Evolutionary conservation across 2,888 invertebrate genomes (phyloP).

Genomic region (Oscheius sp.): DNA sequence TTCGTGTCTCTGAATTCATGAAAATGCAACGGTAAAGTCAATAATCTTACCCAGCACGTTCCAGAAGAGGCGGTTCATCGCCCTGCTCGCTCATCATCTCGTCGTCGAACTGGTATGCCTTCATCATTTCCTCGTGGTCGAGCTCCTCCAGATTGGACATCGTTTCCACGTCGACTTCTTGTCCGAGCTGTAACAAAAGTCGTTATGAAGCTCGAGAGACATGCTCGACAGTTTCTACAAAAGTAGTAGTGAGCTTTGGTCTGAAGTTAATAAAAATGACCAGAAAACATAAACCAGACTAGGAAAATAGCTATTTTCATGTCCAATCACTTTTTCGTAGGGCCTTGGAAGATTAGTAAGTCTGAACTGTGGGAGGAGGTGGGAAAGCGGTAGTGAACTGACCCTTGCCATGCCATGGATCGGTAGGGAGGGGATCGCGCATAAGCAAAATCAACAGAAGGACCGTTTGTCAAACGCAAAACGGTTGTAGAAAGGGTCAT

Average conservation of each 20-base stretch:
- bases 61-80: slow-evolving; percentile 32
- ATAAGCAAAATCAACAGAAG: no score
- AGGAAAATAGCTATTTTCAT: background rate
- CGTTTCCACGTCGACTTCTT: slow-evolving; percentile 35
- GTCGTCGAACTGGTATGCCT: slow-evolving; percentile 20
- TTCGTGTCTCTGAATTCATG: slow-evolving; percentile 33
- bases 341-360: no score
- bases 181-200: slow-evolving; percentile 11
- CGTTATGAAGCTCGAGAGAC: no score
- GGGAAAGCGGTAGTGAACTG: no score
- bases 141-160: slow-evolving; percentile 34
- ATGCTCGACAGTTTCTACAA: no score
- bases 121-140: slow-evolving; percentile 27
- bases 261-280: background rate
- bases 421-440: no score
- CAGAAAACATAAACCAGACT: background rate
- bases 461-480: no score
- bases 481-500: no score
- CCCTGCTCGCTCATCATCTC: slow-evolving; percentile 13
- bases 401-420: no score
- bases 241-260: no score
- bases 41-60: slow-evolving; percentile 11
- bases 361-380: no score
- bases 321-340: no score
- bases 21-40: background rate